A percentile compares a stretch with the other conserved stretches of the same genome.
Conservation (phyloP, 2,888 invertebrate species). For the Meteorus colon region DNA sequence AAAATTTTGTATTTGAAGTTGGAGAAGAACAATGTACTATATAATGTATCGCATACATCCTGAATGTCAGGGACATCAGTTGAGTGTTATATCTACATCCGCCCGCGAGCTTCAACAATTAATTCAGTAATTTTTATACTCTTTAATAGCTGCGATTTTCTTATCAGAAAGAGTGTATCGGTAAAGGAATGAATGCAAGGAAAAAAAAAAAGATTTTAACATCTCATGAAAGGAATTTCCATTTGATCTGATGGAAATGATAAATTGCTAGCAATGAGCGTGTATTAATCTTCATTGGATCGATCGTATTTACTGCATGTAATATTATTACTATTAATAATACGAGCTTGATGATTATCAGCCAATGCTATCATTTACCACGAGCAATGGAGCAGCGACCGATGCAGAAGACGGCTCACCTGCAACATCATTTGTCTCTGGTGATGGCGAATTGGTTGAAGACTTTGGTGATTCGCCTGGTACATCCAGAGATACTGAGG, state of each 20-base stretch:
- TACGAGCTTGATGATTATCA: conserved; percentile 39
- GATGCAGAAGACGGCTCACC: conserved; percentile 65
- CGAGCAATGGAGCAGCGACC: conserved; percentile 40
- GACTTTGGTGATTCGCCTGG: conserved; percentile 66
- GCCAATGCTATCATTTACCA: conserved; percentile 65
- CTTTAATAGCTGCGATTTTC: conserved; percentile 1
- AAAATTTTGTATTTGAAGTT: neutral
- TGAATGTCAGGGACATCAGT: conserved; percentile 61
- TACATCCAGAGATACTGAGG: conserved; percentile 73
- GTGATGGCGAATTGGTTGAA: conserved; percentile 65
- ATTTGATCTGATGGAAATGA: neutral
- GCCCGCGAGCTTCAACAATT: conserved; percentile 48
- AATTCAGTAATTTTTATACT: conserved; percentile 45
- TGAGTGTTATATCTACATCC: conserved; percentile 56
- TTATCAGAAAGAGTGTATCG: neutral
- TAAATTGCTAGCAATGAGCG: too few relatives aligned
- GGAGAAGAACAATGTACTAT: conserved; percentile 1
- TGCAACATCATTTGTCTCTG: conserved; percentile 66
- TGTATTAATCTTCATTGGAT: too few relatives aligned
- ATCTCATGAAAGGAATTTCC: neutral
- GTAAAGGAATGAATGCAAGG: neutral
- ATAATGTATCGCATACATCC: conserved; percentile 5
- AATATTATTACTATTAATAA: neutral
- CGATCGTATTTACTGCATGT: too few relatives aligned
- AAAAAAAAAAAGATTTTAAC: neutral